Evolutionary conservation across 2,113 vertebrate species (phyloP), one percentile per base, ranked within the genome.

Genomic region (Tympanuchus pallidicinctus): DNA sequence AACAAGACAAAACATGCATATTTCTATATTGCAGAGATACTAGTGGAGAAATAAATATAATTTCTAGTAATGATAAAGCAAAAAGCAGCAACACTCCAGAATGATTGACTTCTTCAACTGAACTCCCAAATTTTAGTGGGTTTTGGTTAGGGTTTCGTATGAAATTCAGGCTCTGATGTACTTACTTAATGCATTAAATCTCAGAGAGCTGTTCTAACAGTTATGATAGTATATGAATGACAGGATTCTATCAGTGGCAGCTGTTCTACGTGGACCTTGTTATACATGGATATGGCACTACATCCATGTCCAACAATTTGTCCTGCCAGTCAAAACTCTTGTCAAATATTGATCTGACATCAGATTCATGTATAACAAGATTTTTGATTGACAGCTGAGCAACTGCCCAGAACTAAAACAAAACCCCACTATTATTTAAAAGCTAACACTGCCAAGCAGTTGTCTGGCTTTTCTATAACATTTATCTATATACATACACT

Each of bases 351-450:
- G 83, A 65, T 91, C 90, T 96, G 95, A 96, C 76, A 93, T 94
- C 88, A 97, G 73, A 82, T 92, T 78, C 57, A 91, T 94, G 82
- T 94, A 91, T 88, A 92, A 86, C 78, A 97, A 97, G 94, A 79
- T 66, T 79, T 95, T 91, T 98, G 97, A 97, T 16, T 97, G 96
- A 94, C 95, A 97, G 88, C 52, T 92, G 88, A 97, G 74, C 88
- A 95, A 89, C 94, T 95, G 48, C 72, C 94, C 90, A 92, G 85
- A 96, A 97, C 61, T 56, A 91, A 95, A 86, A 28, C 21, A 94
- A 96, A 97, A 92, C 65, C 56, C 27, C 30, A 82, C 43, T 93
- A 84, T 91, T 96, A 96, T 89, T 96, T 94, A 85, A 96, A 96
- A 96, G 40, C 65, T 89, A 74, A 90, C 13, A 30, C 77, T 89